Conservation (phyloP, 1,140 invertebrate genomes). For the Psix sp. region DNA sequence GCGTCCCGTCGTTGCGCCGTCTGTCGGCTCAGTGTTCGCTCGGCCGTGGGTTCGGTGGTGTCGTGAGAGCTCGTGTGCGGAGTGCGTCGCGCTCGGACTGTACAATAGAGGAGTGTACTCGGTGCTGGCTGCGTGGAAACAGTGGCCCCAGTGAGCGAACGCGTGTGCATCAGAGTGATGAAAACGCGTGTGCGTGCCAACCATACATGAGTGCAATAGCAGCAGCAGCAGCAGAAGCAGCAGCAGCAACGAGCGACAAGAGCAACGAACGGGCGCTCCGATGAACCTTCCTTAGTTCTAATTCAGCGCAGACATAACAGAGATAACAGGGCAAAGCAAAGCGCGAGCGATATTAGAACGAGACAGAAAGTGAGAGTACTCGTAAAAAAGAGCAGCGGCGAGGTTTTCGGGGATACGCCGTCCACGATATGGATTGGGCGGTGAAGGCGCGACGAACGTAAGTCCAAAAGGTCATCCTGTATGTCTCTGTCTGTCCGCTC, state of each 20-base stretch:
- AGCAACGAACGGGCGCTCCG: too few relatives aligned
- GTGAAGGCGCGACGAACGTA: conserved; percentile 75
- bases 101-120: conserved; percentile 1
- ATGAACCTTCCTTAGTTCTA: too few relatives aligned
- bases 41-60: conserved; percentile 69
- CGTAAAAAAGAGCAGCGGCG: too few relatives aligned
- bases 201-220: conserved; percentile 22
- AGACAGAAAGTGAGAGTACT: too few relatives aligned
- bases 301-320: too few relatives aligned
- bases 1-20: conserved; percentile 65
- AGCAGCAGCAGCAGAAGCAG: too few relatives aligned
- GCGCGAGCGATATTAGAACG: too few relatives aligned
- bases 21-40: conserved; percentile 70
- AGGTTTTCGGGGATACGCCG: conserved; percentile 69
- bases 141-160: conserved; percentile 3
- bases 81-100: conserved; percentile 34
- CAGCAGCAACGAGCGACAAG: too few relatives aligned
- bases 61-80: too few relatives aligned
- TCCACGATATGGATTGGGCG: conserved; percentile 76
- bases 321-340: too few relatives aligned
- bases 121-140: background rate
- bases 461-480: conserved; percentile 68
- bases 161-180: conserved; percentile 19
- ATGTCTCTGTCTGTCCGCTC: conserved; percentile 60
- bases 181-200: conserved; percentile 18